phyloP scores from a whole-genome alignment of 2,113 vertebrate genomes.

The Chionomys nivalis region DNA sequence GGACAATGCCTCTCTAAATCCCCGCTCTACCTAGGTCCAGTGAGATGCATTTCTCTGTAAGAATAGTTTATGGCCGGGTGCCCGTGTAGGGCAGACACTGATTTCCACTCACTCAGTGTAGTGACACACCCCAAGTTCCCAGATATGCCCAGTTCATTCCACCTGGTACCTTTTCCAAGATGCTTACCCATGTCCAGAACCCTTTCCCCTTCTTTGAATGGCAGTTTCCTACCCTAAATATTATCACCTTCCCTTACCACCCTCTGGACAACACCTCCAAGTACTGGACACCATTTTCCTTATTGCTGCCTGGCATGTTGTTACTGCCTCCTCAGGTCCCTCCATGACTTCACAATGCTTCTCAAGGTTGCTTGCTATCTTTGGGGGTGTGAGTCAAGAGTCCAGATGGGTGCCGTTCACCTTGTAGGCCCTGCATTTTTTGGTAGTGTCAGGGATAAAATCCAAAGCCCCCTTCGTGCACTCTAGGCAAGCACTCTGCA shows the following conservation, averaged over 20 bases:
- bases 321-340: neutral
- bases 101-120: neutral
- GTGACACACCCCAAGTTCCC: no score
- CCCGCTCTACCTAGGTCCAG: neutral
- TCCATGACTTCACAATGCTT: neutral
- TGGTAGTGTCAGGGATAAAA: neutral
- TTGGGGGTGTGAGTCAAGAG: neutral
- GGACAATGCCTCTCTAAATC: neutral
- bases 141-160: neutral
- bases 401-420: neutral
- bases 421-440: neutral
- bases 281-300: neutral
- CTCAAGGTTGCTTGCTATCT: neutral
- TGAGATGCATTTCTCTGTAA: neutral
- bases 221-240: neutral
- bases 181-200: neutral
- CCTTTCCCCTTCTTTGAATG: neutral
- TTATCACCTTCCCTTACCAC: neutral
- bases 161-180: neutral
- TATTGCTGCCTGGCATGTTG: neutral
- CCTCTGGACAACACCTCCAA: neutral
- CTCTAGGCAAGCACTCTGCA: neutral
- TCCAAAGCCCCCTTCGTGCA: neutral
- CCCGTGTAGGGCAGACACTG: neutral
- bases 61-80: neutral